Evolutionary conservation across 2,888 invertebrate species (phyloP).

Genomic region (Ormyrus pomaceus): DNA sequence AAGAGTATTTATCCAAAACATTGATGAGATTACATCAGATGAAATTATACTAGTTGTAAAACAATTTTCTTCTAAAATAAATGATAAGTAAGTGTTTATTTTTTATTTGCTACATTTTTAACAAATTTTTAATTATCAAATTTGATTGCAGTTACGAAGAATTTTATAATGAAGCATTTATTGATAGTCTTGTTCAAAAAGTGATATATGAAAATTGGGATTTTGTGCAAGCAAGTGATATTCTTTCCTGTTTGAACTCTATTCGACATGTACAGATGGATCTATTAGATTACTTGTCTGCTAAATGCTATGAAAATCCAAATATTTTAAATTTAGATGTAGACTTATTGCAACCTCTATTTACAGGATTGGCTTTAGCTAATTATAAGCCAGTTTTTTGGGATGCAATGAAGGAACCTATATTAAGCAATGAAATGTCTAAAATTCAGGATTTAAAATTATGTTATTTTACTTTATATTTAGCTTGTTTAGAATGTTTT

Average conservation of each 20-base stretch:
- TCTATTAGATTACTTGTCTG: conserved; percentile 79
- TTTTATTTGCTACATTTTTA: too few relatives aligned
- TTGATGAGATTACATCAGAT: conserved; percentile 35
- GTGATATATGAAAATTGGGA: conserved; percentile 60
- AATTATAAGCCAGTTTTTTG: conserved; percentile 81
- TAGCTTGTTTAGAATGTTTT: conserved; percentile 80
- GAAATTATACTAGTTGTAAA: conserved; percentile 39
- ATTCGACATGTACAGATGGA: conserved; percentile 76
- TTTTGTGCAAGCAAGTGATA: conserved; percentile 50
- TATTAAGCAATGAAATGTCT: conserved; percentile 71
- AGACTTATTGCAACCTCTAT: conserved; percentile 76
- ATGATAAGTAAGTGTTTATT: conserved; percentile 19
- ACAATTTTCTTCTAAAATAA: conserved; percentile 39
- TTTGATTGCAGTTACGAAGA: conserved; percentile 74
- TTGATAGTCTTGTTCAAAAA: conserved; percentile 77
- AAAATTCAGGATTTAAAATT: conserved; percentile 68
- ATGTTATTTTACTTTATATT: conserved; percentile 78
- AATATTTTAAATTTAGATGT: conserved; percentile 74
- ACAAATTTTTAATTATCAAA: too few relatives aligned
- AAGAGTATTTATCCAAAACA: conserved; percentile 16
- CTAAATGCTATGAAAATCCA: conserved; percentile 75
- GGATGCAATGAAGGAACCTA: conserved; percentile 75
- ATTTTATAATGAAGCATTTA: conserved; percentile 81
- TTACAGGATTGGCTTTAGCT: conserved; percentile 79
- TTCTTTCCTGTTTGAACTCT: conserved; percentile 47